A percentile compares a stretch with the other conserved stretches of the same genome.
Conservation (phyloP, 1,140 invertebrate genomes). For the Camponotus vicinus region DNA sequence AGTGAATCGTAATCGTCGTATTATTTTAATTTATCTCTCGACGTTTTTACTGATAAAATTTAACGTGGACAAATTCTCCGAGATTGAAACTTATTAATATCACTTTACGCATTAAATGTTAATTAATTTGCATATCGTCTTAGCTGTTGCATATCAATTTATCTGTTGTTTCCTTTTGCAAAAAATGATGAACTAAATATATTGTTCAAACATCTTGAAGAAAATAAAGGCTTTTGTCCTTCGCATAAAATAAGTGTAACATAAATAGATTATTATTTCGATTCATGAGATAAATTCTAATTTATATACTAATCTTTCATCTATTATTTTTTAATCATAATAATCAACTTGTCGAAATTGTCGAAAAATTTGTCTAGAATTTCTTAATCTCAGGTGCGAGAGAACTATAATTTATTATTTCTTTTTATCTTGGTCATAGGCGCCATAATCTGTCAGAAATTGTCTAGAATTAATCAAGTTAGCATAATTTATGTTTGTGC, state of each 20-base stretch:
- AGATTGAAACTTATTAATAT: background rate
- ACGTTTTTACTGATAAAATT: background rate
- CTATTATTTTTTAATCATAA: background rate
- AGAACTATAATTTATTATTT: slow-evolving; percentile 17
- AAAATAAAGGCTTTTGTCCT: background rate
- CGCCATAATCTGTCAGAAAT: slow-evolving; percentile 16
- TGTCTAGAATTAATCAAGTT: background rate
- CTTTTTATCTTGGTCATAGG: background rate
- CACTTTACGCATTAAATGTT: background rate
- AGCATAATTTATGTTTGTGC: slow-evolving; percentile 12
- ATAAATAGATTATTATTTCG: background rate
- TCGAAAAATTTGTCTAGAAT: background rate
- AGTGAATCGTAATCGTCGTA: background rate
- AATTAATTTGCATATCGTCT: background rate
- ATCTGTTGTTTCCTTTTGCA: background rate
- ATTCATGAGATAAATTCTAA: background rate
- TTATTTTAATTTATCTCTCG: slow-evolving; percentile 20
- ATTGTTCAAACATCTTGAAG: background rate
- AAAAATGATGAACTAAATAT: background rate
- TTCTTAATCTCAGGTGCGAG: background rate
- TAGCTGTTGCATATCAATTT: background rate
- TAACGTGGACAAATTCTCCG: background rate
- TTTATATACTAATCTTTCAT: background rate
- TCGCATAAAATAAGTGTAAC: background rate
- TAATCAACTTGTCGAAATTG: background rate